phyloP scores from a whole-genome alignment of 2,797 vertebrate species.

The Sarcophilus harrisii region DNA sequence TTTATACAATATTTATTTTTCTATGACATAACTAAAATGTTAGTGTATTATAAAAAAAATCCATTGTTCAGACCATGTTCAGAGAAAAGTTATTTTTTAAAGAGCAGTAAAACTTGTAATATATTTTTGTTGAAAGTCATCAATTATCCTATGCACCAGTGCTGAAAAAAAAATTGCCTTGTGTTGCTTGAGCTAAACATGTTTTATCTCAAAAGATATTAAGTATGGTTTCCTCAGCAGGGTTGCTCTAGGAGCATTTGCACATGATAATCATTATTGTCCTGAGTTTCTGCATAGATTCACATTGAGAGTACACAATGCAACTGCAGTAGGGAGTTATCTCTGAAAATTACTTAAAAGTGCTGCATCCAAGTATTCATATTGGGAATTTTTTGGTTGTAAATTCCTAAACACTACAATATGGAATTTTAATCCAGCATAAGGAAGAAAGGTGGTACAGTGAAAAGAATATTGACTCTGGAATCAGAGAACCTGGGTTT shows the following conservation, averaged over 20 bases:
- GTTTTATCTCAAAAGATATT: conserved; percentile 46
- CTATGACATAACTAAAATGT: conserved; percentile 73
- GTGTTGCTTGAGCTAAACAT: conserved; percentile 7
- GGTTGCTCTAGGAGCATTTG: background rate
- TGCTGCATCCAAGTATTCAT: conserved; percentile 30
- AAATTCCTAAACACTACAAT: conserved; percentile 44
- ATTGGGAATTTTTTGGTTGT: conserved; percentile 32
- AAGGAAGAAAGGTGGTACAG: background rate
- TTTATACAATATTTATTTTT: conserved; percentile 91
- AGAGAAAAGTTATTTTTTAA: conserved; percentile 66
- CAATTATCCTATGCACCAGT: conserved; percentile 48
- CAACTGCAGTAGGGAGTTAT: conserved; percentile 33
- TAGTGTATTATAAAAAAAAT: conserved; percentile 62
- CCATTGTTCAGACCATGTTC: conserved; percentile 49
- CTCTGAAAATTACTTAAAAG: background rate
- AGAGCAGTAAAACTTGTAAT: conserved; percentile 59
- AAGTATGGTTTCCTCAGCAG: conserved; percentile 23
- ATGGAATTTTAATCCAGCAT: conserved; percentile 68
- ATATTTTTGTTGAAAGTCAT: conserved; percentile 64
- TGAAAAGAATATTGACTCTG: background rate
- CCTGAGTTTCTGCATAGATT: conserved; percentile 41
- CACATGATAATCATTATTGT: conserved; percentile 17
- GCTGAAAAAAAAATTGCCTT: conserved; percentile 63
- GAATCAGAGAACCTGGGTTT: background rate
- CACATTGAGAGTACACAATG: background rate